Evolutionary conservation across 2,113 vertebrate species (phyloP), one percentile per base, ranked within the genome.

Genomic region (Dinomys branickii): DNA sequence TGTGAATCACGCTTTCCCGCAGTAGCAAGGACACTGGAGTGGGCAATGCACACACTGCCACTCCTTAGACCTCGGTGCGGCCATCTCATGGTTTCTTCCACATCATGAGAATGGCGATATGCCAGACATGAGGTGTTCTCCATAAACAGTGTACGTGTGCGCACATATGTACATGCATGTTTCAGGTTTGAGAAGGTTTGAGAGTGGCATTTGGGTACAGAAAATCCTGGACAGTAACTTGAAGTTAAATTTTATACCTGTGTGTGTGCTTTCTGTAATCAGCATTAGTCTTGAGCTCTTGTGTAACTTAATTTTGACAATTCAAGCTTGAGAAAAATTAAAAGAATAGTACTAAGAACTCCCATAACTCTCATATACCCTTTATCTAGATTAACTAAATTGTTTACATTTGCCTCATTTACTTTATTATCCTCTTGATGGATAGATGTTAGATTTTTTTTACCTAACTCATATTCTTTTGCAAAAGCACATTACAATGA

Each of bases 381-480:
- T 87, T 83, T 88, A 59, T 19, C 35, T 47, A 87, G 33, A 80
- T 92, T 20, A 84, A n/a, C 52, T 30, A 58, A 50, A 47, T 44
- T 52, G 22, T 73, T 93, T 61, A 71, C 61, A 35, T 41, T 86
- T 83, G 38, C 5, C 12, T 28, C 24, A 77, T 19, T 81, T 12
- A 30, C 8, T 58, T 75, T 77, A 38, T 14, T 22, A 22, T 47
- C 71, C n/a, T 54, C n/a, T 67, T 56, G 9, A 77, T 52, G 30
- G 12, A 52, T 19, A 47, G 52, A 85, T 78, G 14, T 50, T 56
- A 67, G 14, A 58, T 67, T 26, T 28, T 56, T 92, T 61, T 71
- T 69, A n/a, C 54, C 84, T 58, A 28, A 91, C 63, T 8, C 58
- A 91, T 89, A 85, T 81, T 92, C n/a, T 94, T 47, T 65, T 94